Conservation (phyloP, 2,113 vertebrate genomes). For the Malaclemys terrapin region DNA sequence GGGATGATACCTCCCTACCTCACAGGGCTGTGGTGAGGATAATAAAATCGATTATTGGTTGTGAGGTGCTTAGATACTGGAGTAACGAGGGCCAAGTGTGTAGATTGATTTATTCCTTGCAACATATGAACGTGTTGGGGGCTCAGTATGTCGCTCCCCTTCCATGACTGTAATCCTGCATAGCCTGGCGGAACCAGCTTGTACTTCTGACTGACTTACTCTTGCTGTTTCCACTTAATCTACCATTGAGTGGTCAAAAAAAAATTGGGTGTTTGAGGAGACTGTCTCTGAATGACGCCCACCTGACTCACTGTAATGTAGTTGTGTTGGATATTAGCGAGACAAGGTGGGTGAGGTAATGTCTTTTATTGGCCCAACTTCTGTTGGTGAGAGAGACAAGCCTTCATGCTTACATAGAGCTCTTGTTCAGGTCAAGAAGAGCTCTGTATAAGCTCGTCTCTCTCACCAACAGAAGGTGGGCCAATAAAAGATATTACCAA, state of each 20-base stretch:
- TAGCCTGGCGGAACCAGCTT: background rate
- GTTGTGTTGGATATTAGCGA: background rate
- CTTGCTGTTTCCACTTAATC: background rate
- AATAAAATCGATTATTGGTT: background rate
- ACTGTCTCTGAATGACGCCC: background rate
- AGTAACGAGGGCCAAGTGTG: background rate
- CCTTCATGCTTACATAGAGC: too few species aligned
- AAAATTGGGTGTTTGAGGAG: background rate
- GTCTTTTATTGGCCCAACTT: background rate
- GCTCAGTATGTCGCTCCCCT: background rate
- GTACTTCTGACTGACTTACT: background rate
- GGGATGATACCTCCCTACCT: background rate
- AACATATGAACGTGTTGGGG: background rate
- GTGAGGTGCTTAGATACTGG: background rate
- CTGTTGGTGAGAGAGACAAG: too few species aligned
- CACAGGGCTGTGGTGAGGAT: background rate
- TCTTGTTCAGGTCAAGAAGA: too few species aligned
- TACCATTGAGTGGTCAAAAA: background rate
- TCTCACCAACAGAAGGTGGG: background rate
- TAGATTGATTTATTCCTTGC: background rate
- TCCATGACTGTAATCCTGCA: background rate
- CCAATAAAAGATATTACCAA: background rate
- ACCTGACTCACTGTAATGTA: background rate
- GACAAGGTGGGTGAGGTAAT: background rate
- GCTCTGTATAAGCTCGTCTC: background rate